A percentile compares a stretch with the other conserved stretches of the same genome.
Conservation (phyloP, 53 echinoderm and acorn worm species). For the Glandiceps talaboti region DNA sequence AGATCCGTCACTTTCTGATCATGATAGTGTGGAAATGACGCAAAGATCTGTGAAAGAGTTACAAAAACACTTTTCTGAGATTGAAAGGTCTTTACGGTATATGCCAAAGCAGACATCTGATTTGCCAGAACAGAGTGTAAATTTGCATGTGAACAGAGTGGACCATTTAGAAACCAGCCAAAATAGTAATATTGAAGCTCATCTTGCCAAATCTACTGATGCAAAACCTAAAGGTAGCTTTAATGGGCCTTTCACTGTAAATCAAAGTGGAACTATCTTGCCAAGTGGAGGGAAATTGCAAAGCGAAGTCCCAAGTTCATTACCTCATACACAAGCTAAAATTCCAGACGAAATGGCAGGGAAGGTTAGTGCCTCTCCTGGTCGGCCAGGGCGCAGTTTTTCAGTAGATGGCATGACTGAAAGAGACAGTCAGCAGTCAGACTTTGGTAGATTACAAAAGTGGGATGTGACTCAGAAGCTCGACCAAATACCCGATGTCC, state of each 20-base stretch:
- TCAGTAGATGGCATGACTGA: not conserved
- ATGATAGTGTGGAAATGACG: not conserved
- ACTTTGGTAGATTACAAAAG: not conserved
- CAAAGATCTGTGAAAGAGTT: not conserved
- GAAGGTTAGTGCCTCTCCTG: not conserved
- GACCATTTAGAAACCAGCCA: not conserved
- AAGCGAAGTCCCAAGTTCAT: not conserved
- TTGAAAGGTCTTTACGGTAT: too few relatives aligned
- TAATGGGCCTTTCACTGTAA: not conserved
- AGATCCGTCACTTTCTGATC: not conserved
- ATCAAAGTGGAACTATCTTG: not conserved
- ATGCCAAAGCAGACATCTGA: not conserved
- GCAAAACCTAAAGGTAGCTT: not conserved
- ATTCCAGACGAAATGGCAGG: too few relatives aligned
- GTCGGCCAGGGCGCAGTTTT: not conserved
- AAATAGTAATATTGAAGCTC: too few relatives aligned
- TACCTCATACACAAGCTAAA: not conserved
- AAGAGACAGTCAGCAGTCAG: not conserved
- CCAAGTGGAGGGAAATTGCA: not conserved
- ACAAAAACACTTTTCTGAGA: not conserved
- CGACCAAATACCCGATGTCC: not conserved
- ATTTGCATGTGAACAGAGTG: not conserved
- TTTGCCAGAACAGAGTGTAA: not conserved
- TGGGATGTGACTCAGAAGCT: not conserved
- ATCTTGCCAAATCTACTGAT: not conserved